A percentile compares a stretch with the other conserved stretches of the same genome.
These are phyloP conservation scores for Dolichoris vasculosae DNA, from an alignment of 1,140 invertebrate genomes.

Conservation along the genomic window DNA sequence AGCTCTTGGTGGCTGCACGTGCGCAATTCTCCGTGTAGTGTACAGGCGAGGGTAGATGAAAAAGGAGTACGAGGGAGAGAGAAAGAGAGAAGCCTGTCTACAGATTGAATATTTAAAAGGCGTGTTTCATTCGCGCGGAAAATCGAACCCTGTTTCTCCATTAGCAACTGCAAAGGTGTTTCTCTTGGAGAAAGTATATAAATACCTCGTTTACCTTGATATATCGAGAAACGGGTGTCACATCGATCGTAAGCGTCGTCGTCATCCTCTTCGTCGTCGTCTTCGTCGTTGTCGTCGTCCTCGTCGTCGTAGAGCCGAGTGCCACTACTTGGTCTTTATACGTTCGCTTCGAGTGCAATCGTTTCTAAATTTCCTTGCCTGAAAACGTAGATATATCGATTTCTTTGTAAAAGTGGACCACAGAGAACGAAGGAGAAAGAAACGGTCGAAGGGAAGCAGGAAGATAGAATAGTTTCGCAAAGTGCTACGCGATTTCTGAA, in stretches of 20 bases:
- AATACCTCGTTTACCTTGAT: constrained; percentile 44
- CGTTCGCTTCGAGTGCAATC: neutral
- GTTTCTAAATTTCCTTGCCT: neutral
- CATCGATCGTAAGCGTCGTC: constrained; percentile 25
- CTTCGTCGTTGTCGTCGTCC: no score
- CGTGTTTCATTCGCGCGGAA: constrained; percentile 61
- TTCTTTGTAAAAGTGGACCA: neutral
- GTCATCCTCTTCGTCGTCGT: no score
- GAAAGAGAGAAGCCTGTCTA: constrained; percentile 38
- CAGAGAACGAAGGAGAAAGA: neutral
- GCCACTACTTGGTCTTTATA: neutral
- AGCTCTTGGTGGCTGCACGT: constrained; percentile 1
- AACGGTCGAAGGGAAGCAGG: neutral
- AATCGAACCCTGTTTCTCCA: constrained; percentile 69
- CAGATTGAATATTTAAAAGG: constrained; percentile 70
- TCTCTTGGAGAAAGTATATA: constrained; percentile 23
- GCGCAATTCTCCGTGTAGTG: constrained; percentile 5
- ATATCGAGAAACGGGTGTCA: neutral
- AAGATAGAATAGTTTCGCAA: neutral
- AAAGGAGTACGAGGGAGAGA: constrained; percentile 15
- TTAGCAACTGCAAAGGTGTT: constrained; percentile 56
- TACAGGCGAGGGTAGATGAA: neutral
- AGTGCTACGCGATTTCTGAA: constrained; percentile 31
- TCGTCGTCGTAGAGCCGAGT: neutral
- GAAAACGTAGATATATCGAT: neutral